Percentiles rank a stretch among this genome's conserved stretches.
These are phyloP conservation scores for Euplexia lucipara DNA, from an alignment of 2,888 invertebrate species.

Conservation along the genomic window DNA sequence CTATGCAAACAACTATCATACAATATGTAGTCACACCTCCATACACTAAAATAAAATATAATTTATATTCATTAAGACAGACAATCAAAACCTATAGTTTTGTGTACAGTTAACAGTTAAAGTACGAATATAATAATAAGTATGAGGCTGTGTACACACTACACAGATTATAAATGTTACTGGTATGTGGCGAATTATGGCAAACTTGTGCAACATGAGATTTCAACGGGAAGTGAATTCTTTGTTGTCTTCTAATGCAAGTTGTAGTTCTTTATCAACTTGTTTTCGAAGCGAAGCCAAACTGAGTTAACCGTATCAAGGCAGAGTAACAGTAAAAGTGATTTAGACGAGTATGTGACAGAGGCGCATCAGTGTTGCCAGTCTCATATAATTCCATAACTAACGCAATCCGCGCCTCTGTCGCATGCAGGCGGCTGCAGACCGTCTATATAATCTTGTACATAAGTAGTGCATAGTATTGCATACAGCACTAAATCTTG, in stretches of 20 bases:
- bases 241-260: background rate
- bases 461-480: constrained; percentile 38
- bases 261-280: constrained; percentile 4
- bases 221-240: constrained; percentile 16
- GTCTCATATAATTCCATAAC: background rate
- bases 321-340: constrained; percentile 14
- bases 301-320: background rate
- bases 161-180: constrained; percentile 41
- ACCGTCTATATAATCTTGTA: constrained; percentile 25
- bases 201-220: constrained; percentile 46
- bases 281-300: constrained; percentile 5
- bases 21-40: constrained; percentile 42
- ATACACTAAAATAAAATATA: constrained; percentile 46
- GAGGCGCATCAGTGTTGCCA: background rate
- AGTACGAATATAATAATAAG: constrained; percentile 32
- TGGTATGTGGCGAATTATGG: constrained; percentile 14
- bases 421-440: background rate
- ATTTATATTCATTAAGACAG: constrained; percentile 42
- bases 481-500: constrained; percentile 24
- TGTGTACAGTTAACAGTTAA: constrained; percentile 28
- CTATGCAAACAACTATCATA: constrained; percentile 52
- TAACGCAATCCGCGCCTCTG: background rate
- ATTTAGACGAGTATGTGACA: background rate
- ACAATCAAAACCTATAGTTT: constrained; percentile 44
- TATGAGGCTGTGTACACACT: constrained; percentile 43